Evolutionary conservation across 2,113 vertebrate species (phyloP).

Genomic region (Micronisus gabar): DNA sequence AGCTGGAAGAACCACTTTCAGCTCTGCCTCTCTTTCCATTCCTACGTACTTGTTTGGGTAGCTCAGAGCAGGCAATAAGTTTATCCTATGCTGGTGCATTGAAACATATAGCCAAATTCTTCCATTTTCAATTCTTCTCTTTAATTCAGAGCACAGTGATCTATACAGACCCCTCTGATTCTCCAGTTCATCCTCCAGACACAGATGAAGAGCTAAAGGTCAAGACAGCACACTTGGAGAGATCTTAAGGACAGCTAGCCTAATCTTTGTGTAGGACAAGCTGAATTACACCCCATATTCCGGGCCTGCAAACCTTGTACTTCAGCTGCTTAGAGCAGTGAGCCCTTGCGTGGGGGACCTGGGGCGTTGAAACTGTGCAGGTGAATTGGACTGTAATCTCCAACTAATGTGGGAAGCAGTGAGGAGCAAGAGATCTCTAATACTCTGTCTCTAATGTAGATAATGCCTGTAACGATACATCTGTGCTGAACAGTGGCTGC

Average conservation of each 20-base stretch:
- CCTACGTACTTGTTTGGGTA: neutral
- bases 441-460: neutral
- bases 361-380: neutral
- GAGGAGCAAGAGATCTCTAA: neutral
- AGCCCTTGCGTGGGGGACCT: neutral
- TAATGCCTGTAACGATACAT: neutral
- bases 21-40: neutral
- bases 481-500: neutral
- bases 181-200: neutral
- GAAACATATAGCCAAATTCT: neutral
- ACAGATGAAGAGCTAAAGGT: neutral
- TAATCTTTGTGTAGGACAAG: neutral
- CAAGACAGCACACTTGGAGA: neutral
- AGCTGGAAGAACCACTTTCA: neutral
- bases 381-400: neutral
- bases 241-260: neutral
- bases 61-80: neutral
- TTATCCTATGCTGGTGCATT: neutral
- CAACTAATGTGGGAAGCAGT: neutral
- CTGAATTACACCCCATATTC: neutral
- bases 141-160: neutral
- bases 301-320: neutral
- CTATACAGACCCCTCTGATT: neutral
- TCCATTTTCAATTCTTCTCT: neutral
- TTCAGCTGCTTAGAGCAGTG: neutral